Evolutionary conservation across 2,113 vertebrate species (phyloP).

Genomic region (Lichenostomus cassidix): DNA sequence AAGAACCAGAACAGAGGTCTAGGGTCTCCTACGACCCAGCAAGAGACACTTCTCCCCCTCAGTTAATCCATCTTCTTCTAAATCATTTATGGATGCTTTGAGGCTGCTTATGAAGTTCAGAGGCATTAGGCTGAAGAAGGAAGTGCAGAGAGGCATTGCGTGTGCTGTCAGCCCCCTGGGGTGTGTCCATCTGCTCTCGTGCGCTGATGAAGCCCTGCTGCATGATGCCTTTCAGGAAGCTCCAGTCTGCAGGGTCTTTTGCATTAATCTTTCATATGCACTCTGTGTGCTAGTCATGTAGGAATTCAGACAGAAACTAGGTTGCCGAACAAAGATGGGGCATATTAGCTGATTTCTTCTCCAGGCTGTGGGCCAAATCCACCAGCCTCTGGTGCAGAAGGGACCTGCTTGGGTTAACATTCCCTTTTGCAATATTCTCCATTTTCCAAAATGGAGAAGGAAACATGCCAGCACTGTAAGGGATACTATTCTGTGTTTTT

Average conservation of each 20-base stretch:
- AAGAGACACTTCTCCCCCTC: background rate
- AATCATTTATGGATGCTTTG: constrained; percentile 50
- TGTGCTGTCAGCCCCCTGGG: background rate
- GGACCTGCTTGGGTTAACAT: background rate
- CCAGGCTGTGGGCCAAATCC: background rate
- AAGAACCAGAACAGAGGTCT: background rate
- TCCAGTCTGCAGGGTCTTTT: background rate
- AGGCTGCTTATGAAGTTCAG: constrained; percentile 24
- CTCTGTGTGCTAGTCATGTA: background rate
- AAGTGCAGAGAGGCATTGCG: background rate
- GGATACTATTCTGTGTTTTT: background rate
- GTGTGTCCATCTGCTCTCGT: constrained; percentile 4
- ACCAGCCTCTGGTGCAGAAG: background rate
- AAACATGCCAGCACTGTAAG: background rate
- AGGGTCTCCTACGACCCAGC: background rate
- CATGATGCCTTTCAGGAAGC: background rate
- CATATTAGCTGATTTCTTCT: background rate
- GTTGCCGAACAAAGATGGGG: background rate
- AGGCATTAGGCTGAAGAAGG: background rate
- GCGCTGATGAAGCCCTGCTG: background rate
- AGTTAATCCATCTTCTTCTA: constrained; percentile 19
- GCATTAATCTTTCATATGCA: constrained; percentile 53
- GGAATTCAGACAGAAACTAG: constrained; percentile 1
- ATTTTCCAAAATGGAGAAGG: background rate
- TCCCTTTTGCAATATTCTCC: background rate